Percentiles rank a stretch among this genome's conserved stretches.
These are phyloP conservation scores for Acanthosepion pharaonis DNA, from an alignment of 2,888 invertebrate genomes.

Conservation along the genomic window DNA sequence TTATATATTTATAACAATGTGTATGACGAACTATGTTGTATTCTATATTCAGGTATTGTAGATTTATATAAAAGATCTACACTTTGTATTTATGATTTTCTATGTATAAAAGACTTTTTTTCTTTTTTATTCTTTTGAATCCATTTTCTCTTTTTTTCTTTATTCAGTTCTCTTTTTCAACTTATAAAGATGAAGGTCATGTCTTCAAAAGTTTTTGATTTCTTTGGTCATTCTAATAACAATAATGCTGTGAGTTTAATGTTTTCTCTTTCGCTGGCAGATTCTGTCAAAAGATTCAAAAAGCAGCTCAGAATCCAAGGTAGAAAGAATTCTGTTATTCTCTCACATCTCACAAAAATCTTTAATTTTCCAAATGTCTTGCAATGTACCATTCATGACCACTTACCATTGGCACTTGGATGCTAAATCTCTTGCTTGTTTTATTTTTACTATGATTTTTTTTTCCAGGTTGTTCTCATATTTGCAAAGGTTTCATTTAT, in stretches of 20 bases:
- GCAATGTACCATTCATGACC: background rate
- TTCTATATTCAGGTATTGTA: too few species aligned
- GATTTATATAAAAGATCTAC: too few species aligned
- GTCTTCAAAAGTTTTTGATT: background rate
- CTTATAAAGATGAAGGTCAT: too few species aligned
- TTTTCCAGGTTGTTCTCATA: background rate
- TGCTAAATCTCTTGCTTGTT: background rate
- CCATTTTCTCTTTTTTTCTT: too few species aligned
- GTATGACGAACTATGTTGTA: too few species aligned
- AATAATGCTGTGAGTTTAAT: background rate
- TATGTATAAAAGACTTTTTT: too few species aligned
- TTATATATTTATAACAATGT: too few species aligned
- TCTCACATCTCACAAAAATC: background rate
- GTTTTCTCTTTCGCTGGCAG: conserved; percentile 42
- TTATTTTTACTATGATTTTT: background rate
- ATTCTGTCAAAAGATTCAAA: conserved; percentile 43
- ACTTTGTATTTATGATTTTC: too few species aligned
- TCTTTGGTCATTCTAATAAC: background rate
- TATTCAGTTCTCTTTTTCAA: too few species aligned
- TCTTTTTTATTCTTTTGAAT: too few species aligned
- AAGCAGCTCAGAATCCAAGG: conserved; percentile 40
- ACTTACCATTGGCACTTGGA: background rate
- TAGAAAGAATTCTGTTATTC: background rate
- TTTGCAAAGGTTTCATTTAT: too few species aligned
- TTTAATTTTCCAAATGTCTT: background rate